phyloP scores from a whole-genome alignment of 2,113 vertebrate species.

The Barnardius zonarius region DNA sequence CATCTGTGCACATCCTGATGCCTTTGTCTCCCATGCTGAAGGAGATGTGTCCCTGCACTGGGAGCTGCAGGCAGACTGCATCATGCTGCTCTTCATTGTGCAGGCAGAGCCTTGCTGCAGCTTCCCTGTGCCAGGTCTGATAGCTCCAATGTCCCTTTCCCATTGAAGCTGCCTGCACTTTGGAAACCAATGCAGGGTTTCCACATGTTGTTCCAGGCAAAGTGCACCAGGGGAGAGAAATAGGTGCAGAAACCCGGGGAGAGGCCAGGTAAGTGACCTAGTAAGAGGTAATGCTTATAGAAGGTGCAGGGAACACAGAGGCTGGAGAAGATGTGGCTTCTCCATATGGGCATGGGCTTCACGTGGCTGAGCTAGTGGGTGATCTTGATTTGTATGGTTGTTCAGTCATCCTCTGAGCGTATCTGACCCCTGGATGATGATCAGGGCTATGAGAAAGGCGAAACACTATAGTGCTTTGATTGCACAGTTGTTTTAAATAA shows the following conservation, averaged over 20 bases:
- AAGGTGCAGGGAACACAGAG: not conserved
- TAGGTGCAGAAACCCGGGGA: not conserved
- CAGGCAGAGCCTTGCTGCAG: not conserved
- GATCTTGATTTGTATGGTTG: not conserved
- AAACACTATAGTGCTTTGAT: conserved; percentile 57
- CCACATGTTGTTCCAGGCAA: not conserved
- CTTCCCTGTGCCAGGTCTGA: not conserved
- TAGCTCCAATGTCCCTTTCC: not conserved
- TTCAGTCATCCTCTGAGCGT: not conserved
- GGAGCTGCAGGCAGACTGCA: not conserved
- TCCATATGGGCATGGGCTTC: fast-evolving
- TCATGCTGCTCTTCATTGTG: not conserved
- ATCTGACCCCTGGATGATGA: not conserved
- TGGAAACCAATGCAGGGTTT: not conserved
- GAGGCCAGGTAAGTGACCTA: not conserved
- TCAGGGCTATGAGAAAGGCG: conserved; percentile 22
- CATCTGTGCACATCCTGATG: not conserved
- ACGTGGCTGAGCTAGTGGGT: not conserved
- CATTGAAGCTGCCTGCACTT: not conserved
- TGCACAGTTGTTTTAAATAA: conserved; percentile 71
- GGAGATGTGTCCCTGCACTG: fast-evolving
- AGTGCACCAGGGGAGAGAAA: not conserved
- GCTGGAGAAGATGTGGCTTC: not conserved
- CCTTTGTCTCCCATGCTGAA: not conserved
- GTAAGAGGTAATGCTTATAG: not conserved